Conservation (phyloP, 2,113 vertebrate genomes). For the Chaetodon auriga region DNA sequence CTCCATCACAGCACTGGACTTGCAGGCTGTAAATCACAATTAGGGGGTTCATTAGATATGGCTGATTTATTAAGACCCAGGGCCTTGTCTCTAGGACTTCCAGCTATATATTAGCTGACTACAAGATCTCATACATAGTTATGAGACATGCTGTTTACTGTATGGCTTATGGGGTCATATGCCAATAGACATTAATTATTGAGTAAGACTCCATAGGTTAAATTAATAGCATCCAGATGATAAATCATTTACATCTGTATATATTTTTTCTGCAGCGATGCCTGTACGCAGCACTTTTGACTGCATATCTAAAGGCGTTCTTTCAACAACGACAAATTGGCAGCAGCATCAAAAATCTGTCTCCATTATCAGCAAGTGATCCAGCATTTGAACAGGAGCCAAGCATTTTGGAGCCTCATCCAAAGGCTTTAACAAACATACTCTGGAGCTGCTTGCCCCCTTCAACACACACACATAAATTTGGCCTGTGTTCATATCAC, state of each 20-base stretch:
- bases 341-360: slow-evolving; percentile 46
- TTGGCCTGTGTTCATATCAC: slow-evolving; percentile 55
- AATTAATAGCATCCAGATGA: slow-evolving; percentile 57
- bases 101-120: slow-evolving; percentile 65
- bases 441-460: slow-evolving; percentile 49
- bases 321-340: slow-evolving; percentile 50
- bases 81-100: slow-evolving; percentile 54
- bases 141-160: slow-evolving; percentile 73
- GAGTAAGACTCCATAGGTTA: slow-evolving; percentile 64
- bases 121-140: slow-evolving; percentile 75
- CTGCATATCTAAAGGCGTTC: slow-evolving; percentile 27
- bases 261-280: not conserved
- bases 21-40: slow-evolving; percentile 72
- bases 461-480: slow-evolving; percentile 45
- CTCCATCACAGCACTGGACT: slow-evolving; percentile 35
- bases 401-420: slow-evolving; percentile 54
- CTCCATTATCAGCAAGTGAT: slow-evolving; percentile 62
- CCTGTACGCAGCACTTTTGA: slow-evolving; percentile 20
- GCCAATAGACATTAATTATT: slow-evolving; percentile 74
- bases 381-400: slow-evolving; percentile 50
- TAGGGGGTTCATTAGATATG: slow-evolving; percentile 74
- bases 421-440: slow-evolving; percentile 62
- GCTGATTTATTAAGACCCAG: slow-evolving; percentile 70
- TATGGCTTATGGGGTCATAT: slow-evolving; percentile 64
- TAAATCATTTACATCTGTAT: slow-evolving; percentile 57